Evolutionary conservation across 2,888 invertebrate genomes (phyloP).

Genomic region (Acanthacorydalis orientalis): DNA sequence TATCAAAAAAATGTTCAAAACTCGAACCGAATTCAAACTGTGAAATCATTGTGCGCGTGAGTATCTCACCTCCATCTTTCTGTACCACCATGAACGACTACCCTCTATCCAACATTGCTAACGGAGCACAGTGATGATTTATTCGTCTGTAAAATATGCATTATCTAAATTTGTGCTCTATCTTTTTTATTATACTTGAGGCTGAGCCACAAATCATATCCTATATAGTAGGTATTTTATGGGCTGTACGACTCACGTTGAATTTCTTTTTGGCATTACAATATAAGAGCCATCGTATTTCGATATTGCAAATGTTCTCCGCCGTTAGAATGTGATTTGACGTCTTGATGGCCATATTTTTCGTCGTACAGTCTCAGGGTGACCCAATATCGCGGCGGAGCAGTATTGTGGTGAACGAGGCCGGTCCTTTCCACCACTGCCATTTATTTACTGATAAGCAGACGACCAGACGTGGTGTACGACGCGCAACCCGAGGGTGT

Average conservation of each 20-base stretch:
- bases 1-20: no score
- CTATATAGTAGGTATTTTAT: slow-evolving; percentile 9
- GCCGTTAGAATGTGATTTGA: slow-evolving; percentile 1
- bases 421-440: slow-evolving; percentile 1
- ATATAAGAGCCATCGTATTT: slow-evolving; percentile 8
- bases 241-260: slow-evolving; percentile 8
- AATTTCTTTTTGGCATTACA: slow-evolving; percentile 8
- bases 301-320: slow-evolving; percentile 9
- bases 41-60: background rate
- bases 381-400: background rate
- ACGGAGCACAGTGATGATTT: slow-evolving; percentile 23
- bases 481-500: background rate
- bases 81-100: background rate
- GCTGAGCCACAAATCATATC: slow-evolving; percentile 22
- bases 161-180: slow-evolving; percentile 28
- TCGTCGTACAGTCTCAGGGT: background rate
- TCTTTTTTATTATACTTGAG: slow-evolving; percentile 27
- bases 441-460: slow-evolving; percentile 6
- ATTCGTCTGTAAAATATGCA: slow-evolving; percentile 28
- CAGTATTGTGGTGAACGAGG: background rate
- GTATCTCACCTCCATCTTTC: background rate
- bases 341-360: background rate
- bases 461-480: slow-evolving; percentile 2
- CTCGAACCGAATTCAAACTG: background rate
- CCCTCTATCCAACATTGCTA: background rate